Evolutionary conservation across 2,113 vertebrate genomes (phyloP), one percentile per base, ranked within the genome.

Genomic region (Drymodes brunneopygia): DNA sequence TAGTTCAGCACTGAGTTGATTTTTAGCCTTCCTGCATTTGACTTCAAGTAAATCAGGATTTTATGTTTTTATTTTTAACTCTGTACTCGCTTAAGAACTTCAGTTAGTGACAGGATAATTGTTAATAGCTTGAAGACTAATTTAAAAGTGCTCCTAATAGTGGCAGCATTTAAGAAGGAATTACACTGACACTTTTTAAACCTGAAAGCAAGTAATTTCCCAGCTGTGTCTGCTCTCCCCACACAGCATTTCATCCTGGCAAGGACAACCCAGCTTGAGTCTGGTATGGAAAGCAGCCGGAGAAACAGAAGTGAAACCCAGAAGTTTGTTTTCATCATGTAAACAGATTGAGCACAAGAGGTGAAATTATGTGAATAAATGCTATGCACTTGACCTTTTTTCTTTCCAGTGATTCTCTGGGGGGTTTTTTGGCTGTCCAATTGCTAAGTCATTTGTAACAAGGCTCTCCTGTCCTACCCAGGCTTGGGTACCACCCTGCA

Each of bases 281-380:
- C 51, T 42, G 56, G 23, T 42, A 57, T 18, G 7, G 88, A 88
- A 40, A 57, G 50, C 62, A 60, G 75, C 13, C 8, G 4, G 47
- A n/a, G 85, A 91, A 94, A 90, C 56, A 90, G 75, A 96, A 97
- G 44, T 35, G 72, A 95, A 97, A 94, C 79, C 12, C 69, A 47
- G 31, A 53, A 86, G 36, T 83, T 66, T 73, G 64, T 51, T 90
- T 86, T 56, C 82, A 60, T 86, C 81, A 90, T 64, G 67, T 67
- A 78, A 48, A 83, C 38, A 60, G 85, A 94, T 93, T 67, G 88
- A 92, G 53, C 35, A 22, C n/a, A 83, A 77, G 70, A 91, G 85
- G 58, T 10, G 67, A 95, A 82, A 94, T 75, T 51, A 61, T 4
- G 7, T 72, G 74, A 93, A 85, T 57, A 86, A 73, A 64, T 36